Percentiles rank a stretch among this genome's conserved stretches.
phyloP scores from a whole-genome alignment of 2,113 vertebrate genomes.

The Azemiops feae region DNA sequence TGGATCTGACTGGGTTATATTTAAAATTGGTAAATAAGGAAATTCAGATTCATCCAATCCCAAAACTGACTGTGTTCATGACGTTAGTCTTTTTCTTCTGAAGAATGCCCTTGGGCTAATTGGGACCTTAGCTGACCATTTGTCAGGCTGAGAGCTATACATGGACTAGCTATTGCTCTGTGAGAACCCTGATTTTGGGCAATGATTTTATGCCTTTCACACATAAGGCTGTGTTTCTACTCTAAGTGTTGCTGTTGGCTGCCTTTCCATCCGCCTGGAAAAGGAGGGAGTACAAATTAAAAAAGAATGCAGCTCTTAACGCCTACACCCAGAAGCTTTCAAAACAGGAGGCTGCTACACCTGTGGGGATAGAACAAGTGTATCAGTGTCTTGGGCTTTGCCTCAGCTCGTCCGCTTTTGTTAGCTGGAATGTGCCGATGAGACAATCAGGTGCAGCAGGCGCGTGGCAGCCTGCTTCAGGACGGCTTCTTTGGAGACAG shows the following conservation, averaged over 20 bases:
- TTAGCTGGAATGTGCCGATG: conserved; percentile 87
- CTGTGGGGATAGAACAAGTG: conserved; percentile 96
- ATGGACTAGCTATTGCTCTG: neutral
- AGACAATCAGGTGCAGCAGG: conserved; percentile 96
- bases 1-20: neutral
- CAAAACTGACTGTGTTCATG: neutral
- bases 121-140: neutral
- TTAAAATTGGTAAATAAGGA: neutral
- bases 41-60: neutral
- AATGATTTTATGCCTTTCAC: conserved; percentile 39
- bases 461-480: conserved; percentile 90
- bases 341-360: conserved; percentile 85
- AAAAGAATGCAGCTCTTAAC: conserved; percentile 71
- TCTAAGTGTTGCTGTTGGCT: conserved; percentile 52
- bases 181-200: neutral
- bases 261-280: conserved; percentile 55
- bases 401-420: conserved; percentile 79
- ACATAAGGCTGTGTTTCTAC: conserved; percentile 9
- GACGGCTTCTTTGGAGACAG: conserved; percentile 71
- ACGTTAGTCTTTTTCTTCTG: neutral
- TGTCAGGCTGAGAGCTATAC: neutral
- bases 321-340: conserved; percentile 74
- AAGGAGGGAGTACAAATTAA: conserved; percentile 66
- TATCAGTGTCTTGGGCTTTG: conserved; percentile 87
- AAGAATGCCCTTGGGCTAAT: neutral